phyloP scores from a whole-genome alignment of 2,113 vertebrate genomes.

The Lophochroa leadbeateri region DNA sequence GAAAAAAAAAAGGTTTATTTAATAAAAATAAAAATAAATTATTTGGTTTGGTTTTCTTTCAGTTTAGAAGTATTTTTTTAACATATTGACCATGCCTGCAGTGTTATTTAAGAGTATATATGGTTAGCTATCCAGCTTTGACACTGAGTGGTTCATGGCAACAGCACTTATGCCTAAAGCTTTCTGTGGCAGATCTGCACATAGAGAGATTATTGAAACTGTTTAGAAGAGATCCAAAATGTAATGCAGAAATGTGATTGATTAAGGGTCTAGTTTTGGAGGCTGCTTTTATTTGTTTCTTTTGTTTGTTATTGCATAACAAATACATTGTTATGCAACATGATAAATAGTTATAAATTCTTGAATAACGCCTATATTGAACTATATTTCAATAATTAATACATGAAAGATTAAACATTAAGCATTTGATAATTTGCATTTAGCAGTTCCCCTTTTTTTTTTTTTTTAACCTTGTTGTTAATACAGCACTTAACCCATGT shows the following conservation, averaged over 20 bases:
- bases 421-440: background rate
- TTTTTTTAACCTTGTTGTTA: background rate
- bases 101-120: background rate
- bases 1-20: background rate
- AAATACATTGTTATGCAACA: background rate
- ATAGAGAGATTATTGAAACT: background rate
- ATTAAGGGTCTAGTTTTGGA: background rate
- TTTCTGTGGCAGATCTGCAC: background rate
- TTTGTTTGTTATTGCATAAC: too few relatives aligned
- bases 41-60: background rate
- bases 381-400: background rate
- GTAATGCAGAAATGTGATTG: background rate
- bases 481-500: background rate
- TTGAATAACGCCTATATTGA: background rate
- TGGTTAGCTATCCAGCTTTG: background rate
- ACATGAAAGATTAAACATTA: background rate
- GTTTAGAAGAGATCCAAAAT: background rate
- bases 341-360: background rate
- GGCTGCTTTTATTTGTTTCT: background rate
- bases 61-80: background rate
- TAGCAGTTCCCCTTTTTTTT: background rate
- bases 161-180: background rate
- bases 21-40: background rate
- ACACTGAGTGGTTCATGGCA: background rate
- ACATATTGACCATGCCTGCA: rapidly evolving